phyloP scores from a whole-genome alignment of 2,113 vertebrate genomes.

The Notarius quadriscutis region DNA sequence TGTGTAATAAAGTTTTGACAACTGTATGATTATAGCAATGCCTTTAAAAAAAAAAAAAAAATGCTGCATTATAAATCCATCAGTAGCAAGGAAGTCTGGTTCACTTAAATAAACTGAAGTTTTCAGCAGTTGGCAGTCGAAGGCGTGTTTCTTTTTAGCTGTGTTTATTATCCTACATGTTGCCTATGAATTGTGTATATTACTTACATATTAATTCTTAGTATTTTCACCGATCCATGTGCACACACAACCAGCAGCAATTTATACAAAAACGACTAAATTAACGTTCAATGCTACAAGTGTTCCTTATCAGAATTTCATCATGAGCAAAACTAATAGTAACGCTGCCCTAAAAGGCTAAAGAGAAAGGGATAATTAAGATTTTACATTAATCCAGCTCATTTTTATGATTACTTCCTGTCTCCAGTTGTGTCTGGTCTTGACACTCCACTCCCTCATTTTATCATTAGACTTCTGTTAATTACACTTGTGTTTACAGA shows the following conservation, averaged over 20 bases:
- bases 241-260: no score
- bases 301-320: neutral
- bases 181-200: neutral
- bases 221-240: neutral
- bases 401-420: constrained; percentile 74
- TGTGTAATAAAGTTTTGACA: constrained; percentile 2
- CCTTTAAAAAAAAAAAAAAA: neutral
- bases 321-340: neutral
- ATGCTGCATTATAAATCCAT: constrained; percentile 2
- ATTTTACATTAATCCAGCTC: constrained; percentile 69
- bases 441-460: constrained; percentile 22
- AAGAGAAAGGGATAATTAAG: constrained; percentile 68
- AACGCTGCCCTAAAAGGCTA: constrained; percentile 51
- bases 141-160: neutral
- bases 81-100: constrained; percentile 2
- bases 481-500: constrained; percentile 69
- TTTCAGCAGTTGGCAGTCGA: neutral
- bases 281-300: neutral
- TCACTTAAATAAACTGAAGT: neutral
- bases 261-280: neutral
- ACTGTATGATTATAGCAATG: neutral
- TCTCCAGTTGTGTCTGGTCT: constrained; percentile 75
- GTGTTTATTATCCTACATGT: neutral
- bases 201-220: neutral
- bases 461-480: constrained; percentile 62